Evolutionary conservation across 2,888 invertebrate genomes (phyloP).

Genomic region (Scaeva pyrastri): DNA sequence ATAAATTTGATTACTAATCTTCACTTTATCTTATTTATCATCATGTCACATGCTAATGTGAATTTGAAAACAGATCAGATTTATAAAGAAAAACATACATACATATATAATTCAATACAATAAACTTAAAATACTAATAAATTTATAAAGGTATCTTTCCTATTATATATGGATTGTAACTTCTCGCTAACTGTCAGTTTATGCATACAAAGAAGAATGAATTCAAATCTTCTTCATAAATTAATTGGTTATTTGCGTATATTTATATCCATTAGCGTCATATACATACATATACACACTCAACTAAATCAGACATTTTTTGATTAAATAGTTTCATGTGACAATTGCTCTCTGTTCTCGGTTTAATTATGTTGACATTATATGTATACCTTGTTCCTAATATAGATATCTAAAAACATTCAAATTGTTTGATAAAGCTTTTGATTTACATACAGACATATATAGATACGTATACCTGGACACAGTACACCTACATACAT

Average conservation of each 20-base stretch:
- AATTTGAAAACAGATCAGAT: conserved; percentile 16
- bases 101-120: conserved; percentile 39
- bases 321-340: conserved; percentile 26
- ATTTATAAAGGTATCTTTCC: conserved; percentile 68
- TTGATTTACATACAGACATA: conserved; percentile 66
- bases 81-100: conserved; percentile 7
- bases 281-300: not conserved
- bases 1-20: conserved; percentile 25
- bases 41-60: conserved; percentile 50
- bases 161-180: conserved; percentile 12
- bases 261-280: conserved; percentile 32
- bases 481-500: too few relatives aligned
- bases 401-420: conserved; percentile 46
- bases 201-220: too few relatives aligned
- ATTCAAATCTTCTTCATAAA: conserved; percentile 65
- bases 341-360: not conserved
- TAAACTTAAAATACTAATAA: conserved; percentile 51
- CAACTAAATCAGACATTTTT: conserved; percentile 39
- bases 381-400: not conserved
- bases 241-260: conserved; percentile 62
- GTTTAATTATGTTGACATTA: not conserved
- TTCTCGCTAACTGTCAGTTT: not conserved
- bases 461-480: conserved; percentile 30
- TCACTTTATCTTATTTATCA: conserved; percentile 47
- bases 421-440: conserved; percentile 70